Evolutionary conservation across 2,888 invertebrate genomes (phyloP).

Genomic region (Acanthosepion lycidas): DNA sequence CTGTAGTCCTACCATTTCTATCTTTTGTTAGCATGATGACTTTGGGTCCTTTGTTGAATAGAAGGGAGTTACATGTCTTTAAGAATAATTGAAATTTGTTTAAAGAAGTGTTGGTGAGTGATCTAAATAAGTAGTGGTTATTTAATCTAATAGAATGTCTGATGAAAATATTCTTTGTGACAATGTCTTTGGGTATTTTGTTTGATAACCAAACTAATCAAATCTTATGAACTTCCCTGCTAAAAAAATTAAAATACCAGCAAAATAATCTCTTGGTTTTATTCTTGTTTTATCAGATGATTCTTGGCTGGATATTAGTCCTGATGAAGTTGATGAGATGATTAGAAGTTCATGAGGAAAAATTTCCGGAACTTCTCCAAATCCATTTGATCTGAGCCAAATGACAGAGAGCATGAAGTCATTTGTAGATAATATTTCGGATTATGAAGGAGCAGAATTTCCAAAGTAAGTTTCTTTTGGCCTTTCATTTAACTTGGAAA

Average conservation of each 20-base stretch:
- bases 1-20: background rate
- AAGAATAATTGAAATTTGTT: no score
- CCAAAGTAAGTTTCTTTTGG: slow-evolving; percentile 68
- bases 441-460: slow-evolving; percentile 84
- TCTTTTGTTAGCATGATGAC: background rate
- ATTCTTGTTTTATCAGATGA: slow-evolving; percentile 78
- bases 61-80: no score
- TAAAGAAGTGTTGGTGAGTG: no score
- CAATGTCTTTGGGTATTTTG: no score
- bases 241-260: background rate
- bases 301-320: slow-evolving; percentile 87
- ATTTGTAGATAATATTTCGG: slow-evolving; percentile 84
- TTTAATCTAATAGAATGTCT: no score
- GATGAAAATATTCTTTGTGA: no score
- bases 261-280: background rate
- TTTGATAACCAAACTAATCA: background rate
- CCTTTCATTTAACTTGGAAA: background rate
- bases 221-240: background rate
- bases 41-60: no score
- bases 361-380: slow-evolving; percentile 53
- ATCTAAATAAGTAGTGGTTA: no score
- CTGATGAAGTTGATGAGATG: slow-evolving; percentile 87
- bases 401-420: slow-evolving; percentile 78
- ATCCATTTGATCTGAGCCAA: slow-evolving; percentile 74
- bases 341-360: slow-evolving; percentile 83